phyloP scores from a whole-genome alignment of 2,797 vertebrate species.

The Oceanodroma leucorhoa region DNA sequence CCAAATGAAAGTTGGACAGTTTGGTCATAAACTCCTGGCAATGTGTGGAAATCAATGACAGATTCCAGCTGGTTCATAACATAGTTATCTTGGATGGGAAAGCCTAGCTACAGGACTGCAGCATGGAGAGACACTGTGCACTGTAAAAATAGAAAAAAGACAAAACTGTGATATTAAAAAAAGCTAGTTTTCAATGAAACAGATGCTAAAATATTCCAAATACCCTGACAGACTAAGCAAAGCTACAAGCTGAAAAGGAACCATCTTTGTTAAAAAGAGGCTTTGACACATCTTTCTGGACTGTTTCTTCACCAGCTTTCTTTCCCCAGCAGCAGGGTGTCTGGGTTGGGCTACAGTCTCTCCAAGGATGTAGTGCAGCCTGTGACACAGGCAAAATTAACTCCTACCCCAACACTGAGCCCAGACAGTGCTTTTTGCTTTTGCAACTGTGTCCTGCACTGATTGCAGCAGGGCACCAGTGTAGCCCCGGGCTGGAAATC shows the following conservation, averaged over 20 bases:
- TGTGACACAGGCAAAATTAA: neutral
- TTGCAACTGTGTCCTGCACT: neutral
- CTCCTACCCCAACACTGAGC: neutral
- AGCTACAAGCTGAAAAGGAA: neutral
- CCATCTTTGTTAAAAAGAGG: neutral
- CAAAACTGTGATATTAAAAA: neutral
- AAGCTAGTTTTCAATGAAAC: neutral
- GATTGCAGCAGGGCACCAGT: neutral
- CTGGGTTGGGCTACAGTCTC: neutral
- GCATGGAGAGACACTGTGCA: neutral
- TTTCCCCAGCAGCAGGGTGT: neutral
- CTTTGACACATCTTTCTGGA: neutral
- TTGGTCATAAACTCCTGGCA: neutral
- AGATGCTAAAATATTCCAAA: conserved; percentile 5
- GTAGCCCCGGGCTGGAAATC: neutral
- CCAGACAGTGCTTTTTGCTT: neutral
- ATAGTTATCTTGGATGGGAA: neutral
- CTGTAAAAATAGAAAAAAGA: neutral
- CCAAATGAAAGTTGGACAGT: neutral
- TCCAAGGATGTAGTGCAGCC: neutral
- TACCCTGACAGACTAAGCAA: neutral
- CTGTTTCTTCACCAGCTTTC: neutral
- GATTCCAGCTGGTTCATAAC: neutral
- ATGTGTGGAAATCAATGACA: neutral
- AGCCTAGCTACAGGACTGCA: neutral